Evolutionary conservation across 2,113 vertebrate genomes (phyloP).

Genomic region (Sinosuthora webbiana): DNA sequence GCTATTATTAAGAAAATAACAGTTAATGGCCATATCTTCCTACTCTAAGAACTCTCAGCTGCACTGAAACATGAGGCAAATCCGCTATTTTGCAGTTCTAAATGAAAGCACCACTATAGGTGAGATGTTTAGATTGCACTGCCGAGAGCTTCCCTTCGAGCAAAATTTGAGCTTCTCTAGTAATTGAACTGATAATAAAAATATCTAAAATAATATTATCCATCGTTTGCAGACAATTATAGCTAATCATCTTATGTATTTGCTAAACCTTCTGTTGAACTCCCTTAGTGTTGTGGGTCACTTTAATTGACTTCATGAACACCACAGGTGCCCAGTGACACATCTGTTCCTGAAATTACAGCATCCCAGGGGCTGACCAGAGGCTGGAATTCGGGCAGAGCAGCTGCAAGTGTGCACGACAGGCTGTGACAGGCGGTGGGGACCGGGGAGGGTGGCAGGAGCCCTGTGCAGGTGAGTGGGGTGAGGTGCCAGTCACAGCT

Average conservation of each 20-base stretch:
- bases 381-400: background rate
- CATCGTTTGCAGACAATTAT: background rate
- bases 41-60: slow-evolving; percentile 28
- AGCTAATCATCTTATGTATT: background rate
- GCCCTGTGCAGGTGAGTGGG: background rate
- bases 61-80: slow-evolving; percentile 15
- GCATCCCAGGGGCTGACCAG: background rate
- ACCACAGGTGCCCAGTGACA: background rate
- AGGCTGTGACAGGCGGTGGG: background rate
- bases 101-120: background rate
- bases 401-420: background rate
- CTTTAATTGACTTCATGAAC: background rate
- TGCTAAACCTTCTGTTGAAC: background rate
- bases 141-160: background rate
- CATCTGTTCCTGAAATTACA: background rate
- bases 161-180: background rate
- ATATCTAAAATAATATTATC: background rate
- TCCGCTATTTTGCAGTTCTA: background rate
- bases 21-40: slow-evolving; percentile 49
- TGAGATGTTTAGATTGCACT: slow-evolving; percentile 14
- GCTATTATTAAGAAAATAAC: slow-evolving; percentile 58
- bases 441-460: background rate
- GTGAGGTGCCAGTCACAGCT: background rate
- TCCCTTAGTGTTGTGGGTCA: background rate
- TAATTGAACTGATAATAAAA: background rate